Base-by-base conservation (phyloP, 2,113 vertebrate genomes). In the Fukomys damarensis region DNA sequence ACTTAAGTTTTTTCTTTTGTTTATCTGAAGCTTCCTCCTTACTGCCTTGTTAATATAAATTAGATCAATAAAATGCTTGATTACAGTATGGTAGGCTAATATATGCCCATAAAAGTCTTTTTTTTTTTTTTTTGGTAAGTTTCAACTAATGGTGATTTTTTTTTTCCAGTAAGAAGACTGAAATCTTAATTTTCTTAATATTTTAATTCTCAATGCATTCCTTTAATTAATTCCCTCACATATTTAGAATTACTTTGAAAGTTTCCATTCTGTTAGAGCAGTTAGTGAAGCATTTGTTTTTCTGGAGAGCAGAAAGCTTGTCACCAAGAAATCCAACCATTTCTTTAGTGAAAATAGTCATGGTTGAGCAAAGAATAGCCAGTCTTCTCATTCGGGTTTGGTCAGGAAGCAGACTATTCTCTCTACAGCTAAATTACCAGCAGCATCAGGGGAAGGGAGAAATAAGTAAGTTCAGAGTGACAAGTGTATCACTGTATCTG, bases 1-100 rank as follows among this genome's bases (percentile, higher is more conserved):
- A 85, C 28, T 41, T 82, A 19, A 10, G 16, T 11, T 81, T 82
- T 86, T 86, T 5, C 28, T 74, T 24, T 24, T 17, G 93, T 79
- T 79, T 65, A 89, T 87, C 54, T 61, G 52, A 92, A 59, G 26
- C 85, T 80, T 95, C 84, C n/a, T 32, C 59, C 96, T 96, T 92
- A 94, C 79, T 89, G 63, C 46, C 46, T 87, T 94, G 93, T 81
- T 97, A 96, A 94, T 93, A 96, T 86, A 96, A 94, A 87, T 82
- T 54, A 83, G 38, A 43, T 49, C 65, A 86, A 94, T 94, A 94
- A 97, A 97, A 92, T 93, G 74, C 68, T 92, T 86, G 46, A 93
- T 97, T 86, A 93, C 24, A 92, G 80, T 4, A 9, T 85, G 59
- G 70, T 74, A 95, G 80, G 54, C 87, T 97, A 96, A 95, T 96